Percentiles rank a stretch among this genome's conserved stretches.
These are phyloP conservation scores for Corythoichthys intestinalis DNA, from an alignment of 2,113 vertebrate genomes.

Conservation along the genomic window DNA sequence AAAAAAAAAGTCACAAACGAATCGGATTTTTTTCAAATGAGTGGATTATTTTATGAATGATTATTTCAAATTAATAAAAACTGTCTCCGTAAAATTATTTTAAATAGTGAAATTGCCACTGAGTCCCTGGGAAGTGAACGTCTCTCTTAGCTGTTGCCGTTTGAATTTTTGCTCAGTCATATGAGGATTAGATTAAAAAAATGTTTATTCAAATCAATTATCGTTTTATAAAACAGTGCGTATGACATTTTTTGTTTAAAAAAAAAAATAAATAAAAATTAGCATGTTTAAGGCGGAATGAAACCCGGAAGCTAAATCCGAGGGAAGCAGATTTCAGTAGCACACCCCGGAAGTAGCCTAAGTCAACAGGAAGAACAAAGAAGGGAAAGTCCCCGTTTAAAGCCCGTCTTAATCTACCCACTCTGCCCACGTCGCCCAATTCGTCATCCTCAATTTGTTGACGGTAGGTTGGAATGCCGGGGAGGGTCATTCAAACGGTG, in stretches of 20 bases:
- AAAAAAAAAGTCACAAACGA: too few relatives aligned
- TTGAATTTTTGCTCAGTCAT: not conserved
- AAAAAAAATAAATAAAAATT: not conserved
- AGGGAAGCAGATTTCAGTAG: not conserved
- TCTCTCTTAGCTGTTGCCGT: too few relatives aligned
- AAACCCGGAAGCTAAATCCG: not conserved
- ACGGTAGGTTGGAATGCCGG: slow-evolving; percentile 11
- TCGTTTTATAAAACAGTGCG: not conserved
- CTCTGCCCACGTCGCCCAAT: not conserved
- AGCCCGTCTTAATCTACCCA: slow-evolving; percentile 4
- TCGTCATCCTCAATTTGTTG: not conserved
- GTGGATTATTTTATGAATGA: not conserved
- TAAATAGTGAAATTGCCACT: too few relatives aligned
- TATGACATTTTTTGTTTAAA: not conserved
- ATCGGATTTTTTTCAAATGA: not conserved
- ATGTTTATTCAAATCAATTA: not conserved
- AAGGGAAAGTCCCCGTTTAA: slow-evolving; percentile 44
- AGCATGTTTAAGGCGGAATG: not conserved
- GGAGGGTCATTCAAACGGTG: not conserved
- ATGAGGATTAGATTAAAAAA: not conserved
- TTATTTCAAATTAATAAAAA: too few relatives aligned
- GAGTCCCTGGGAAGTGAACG: too few relatives aligned
- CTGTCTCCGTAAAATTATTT: too few relatives aligned
- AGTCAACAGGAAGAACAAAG: slow-evolving; percentile 62
- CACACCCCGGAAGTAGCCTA: slow-evolving; percentile 50